A percentile compares a stretch with the other conserved stretches of the same genome.
Evolutionary conservation across 2,888 invertebrate genomes (phyloP).

Genomic region (Acanthopleura granulata): DNA sequence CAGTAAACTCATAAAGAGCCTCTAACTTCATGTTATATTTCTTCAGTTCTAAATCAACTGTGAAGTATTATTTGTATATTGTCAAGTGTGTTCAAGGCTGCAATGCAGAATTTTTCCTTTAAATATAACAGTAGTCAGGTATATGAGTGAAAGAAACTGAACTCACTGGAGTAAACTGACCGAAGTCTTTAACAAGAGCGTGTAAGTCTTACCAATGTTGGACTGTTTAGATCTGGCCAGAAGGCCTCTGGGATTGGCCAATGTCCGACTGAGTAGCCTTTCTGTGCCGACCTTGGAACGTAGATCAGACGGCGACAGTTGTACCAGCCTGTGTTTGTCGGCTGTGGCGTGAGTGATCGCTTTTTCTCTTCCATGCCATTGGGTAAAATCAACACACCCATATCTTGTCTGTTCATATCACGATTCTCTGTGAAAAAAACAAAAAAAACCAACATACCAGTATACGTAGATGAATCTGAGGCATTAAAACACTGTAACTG

Average conservation of each 20-base stretch:
- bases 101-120: too few species aligned
- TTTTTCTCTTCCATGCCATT: conserved; percentile 44
- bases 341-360: conserved; percentile 33
- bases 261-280: conserved; percentile 90
- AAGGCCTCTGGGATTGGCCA: conserved; percentile 99
- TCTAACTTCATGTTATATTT: too few species aligned
- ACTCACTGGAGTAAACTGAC: too few species aligned
- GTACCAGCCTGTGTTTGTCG: conserved; percentile 78
- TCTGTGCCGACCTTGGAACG: conserved; percentile 89
- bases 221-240: conserved; percentile 93
- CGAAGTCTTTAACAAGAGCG: too few species aligned
- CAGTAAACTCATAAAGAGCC: too few species aligned
- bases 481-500: too few species aligned
- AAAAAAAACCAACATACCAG: neutral
- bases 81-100: too few species aligned
- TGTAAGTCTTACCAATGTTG: conserved; percentile 77
- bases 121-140: too few species aligned
- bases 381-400: conserved; percentile 28
- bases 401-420: conserved; percentile 48
- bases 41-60: too few species aligned
- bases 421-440: conserved; percentile 47
- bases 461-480: neutral
- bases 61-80: too few species aligned
- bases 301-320: conserved; percentile 89
- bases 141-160: too few species aligned